Evolutionary conservation across 2,797 vertebrate genomes (phyloP), one percentile per base, ranked within the genome.

Genomic region (Propithecus deckenii): DNA sequence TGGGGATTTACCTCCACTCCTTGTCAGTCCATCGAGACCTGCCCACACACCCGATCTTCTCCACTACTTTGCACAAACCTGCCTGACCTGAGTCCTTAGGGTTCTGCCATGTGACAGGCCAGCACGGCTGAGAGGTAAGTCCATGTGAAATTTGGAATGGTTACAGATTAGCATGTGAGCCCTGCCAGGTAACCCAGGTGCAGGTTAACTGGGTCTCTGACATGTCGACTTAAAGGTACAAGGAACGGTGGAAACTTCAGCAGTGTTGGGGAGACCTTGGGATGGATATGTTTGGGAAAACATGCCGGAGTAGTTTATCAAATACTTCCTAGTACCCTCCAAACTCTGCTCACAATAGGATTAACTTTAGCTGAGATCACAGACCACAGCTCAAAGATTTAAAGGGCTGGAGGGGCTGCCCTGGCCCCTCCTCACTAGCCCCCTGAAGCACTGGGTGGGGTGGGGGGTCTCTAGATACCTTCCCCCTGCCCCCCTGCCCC

Each of bases 401-500:
- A 41, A 46, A 88, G 91, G 48, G 38, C 32, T 7, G 0, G 13
- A n/a, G 3, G 3, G 12, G 75, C 75, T 0, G 1, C 20, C 61
- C 50, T 4, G 2, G 35, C 46, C 28, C 35, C 28, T 63, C 52
- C 65, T 81, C 28, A 3, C 0, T 14, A 48, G 55, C 46, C 30
- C 48, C 30, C 46, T 4, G 41, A 43, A 69, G 76, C 43, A 43
- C 43, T 43, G 43, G 43, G 41, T 5, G 41, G 4, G 41, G 41
- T 5, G 43, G 13, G 55, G 48, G 28, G 48, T 67, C 83, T 80
- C 57, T 7, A 83, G 57, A 43, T 32, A 32, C 5, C 32, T 4
- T 95, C 97, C 81, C 67, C 76, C 6, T 78, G 69, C 94, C 95
- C 81, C 67, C 76, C 6, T 78, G 69, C 94, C 95, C 81, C 67